A percentile compares a stretch with the other conserved stretches of the same genome.
Conservation (phyloP, 2,888 invertebrate genomes). For the Cantharis flavilabris region DNA sequence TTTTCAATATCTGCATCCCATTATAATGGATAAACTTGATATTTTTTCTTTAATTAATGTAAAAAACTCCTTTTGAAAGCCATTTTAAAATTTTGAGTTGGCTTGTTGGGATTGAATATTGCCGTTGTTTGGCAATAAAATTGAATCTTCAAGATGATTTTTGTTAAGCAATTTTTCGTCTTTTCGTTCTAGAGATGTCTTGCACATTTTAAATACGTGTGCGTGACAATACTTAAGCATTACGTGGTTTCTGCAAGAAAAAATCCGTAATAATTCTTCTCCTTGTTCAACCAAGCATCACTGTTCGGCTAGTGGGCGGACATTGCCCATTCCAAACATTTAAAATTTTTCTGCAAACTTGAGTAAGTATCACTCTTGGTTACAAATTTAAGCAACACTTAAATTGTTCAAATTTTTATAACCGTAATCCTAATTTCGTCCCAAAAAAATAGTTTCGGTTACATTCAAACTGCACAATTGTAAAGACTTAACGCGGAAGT, state of each 20-base stretch:
- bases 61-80: too few species aligned
- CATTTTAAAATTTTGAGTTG: too few species aligned
- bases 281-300: conserved; percentile 31
- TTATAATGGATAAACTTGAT: too few species aligned
- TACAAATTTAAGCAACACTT: background rate
- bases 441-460: background rate
- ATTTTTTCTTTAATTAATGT: too few species aligned
- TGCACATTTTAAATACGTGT: background rate
- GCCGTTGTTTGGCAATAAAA: too few species aligned
- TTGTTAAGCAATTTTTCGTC: background rate
- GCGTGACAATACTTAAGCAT: background rate
- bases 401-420: background rate
- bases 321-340: conserved; percentile 31
- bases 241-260: conserved; percentile 11
- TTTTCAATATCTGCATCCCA: too few species aligned
- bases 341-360: conserved; percentile 5
- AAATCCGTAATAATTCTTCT: conserved; percentile 23
- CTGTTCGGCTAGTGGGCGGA: conserved; percentile 41
- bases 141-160: background rate
- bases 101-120: too few species aligned
- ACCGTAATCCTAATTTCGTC: background rate
- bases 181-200: background rate
- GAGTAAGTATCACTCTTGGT: background rate
- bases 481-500: background rate
- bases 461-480: background rate